Base-by-base conservation (phyloP, 2,797 vertebrate species). In the Anolis apletophallus region DNA sequence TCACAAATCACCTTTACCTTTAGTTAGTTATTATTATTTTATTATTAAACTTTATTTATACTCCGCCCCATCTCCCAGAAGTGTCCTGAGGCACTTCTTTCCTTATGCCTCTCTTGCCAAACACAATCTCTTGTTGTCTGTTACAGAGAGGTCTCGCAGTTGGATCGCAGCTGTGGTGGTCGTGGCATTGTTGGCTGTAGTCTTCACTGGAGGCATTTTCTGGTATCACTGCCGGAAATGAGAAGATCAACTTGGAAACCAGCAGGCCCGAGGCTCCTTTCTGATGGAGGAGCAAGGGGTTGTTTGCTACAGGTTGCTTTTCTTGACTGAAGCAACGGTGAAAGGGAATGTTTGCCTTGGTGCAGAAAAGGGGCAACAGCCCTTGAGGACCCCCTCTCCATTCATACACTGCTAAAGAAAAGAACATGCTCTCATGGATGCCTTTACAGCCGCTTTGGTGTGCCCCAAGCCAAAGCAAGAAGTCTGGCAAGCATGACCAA, bases 71-170 rank as follows among this genome's bases (percentile, higher is more conserved):
- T n/a, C n/a, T n/a, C n/a, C n/a, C n/a, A n/a, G n/a, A n/a, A n/a
- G n/a, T n/a, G 32, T 16, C 11, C 55, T 23, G 12, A 40, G 29
- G 29, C 14, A 10, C 23, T 40, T n/a, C 9, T 67, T 9, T 6
- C 40, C 7, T 54, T 57, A 14, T 59, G 34, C 16, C 34, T 76
- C n/a, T 76, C 19, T 23, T 34, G 21, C 21, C 68, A 12, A 64
- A 52, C 32, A 13, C 5, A 9, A 17, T 67, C 34, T 55, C 32
- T 34, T 55, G 29, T 73, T 36, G 73, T 73, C 32, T 64, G 1
- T 83, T 87, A 11, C 75, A 87, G 86, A 52, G 55, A n/a, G 1
- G 16, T 61, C 75, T 40, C 75, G 54, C 54, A 83, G 6, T 17
- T 83, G 67, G 81, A 17, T 40, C 11, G 12, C 34, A 29, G 67